These are phyloP conservation scores for Dolichallabes microphthalmus DNA, from an alignment of 2,113 vertebrate species.

Conservation along the genomic window DNA sequence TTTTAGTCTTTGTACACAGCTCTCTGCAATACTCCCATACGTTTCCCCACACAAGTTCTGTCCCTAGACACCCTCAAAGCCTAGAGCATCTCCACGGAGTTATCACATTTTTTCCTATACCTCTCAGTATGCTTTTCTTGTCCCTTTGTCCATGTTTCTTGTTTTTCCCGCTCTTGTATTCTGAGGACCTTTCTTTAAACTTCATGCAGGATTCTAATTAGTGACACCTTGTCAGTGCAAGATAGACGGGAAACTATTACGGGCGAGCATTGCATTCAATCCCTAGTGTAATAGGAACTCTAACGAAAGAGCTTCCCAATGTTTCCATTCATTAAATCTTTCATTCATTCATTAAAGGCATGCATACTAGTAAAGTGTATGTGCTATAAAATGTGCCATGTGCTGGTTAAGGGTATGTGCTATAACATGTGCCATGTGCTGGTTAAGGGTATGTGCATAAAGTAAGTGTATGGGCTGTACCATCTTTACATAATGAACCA, in stretches of 20 bases:
- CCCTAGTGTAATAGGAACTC: background rate
- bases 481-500: too few species aligned
- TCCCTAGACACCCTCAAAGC: slow-evolving; percentile 13
- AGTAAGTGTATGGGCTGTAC: too few species aligned
- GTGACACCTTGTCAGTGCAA: background rate
- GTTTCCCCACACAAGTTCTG: slow-evolving; percentile 21
- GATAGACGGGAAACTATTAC: background rate
- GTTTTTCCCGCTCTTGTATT: background rate
- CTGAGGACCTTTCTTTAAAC: background rate
- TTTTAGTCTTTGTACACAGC: slow-evolving; percentile 45
- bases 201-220: background rate
- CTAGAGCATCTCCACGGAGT: slow-evolving; percentile 5
- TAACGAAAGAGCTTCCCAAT: background rate
- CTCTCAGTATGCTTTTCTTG: slow-evolving; percentile 2
- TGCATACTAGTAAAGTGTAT: background rate
- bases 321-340: background rate
- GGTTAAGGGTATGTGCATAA: too few species aligned
- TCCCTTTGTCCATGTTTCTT: background rate
- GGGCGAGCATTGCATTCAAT: background rate
- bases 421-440: too few species aligned
- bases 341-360: background rate
- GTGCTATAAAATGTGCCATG: too few species aligned
- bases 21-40: slow-evolving; percentile 41
- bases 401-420: too few species aligned
- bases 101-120: background rate